A percentile compares a stretch with the other conserved stretches of the same genome.
phyloP scores from a whole-genome alignment of 2,797 vertebrate genomes.

The Tragopan temminckii region DNA sequence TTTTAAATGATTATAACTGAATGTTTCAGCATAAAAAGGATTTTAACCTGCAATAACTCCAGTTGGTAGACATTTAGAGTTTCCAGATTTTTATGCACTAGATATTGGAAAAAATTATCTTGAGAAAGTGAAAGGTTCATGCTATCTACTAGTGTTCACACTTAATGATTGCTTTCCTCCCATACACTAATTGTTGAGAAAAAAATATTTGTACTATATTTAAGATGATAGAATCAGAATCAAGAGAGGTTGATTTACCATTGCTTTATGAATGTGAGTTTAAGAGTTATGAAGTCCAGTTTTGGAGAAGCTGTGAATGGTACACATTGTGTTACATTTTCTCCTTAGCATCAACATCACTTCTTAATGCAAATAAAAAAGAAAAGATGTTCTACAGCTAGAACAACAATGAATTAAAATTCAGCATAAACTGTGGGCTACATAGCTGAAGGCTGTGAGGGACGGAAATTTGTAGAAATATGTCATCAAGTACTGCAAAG shows the following conservation, averaged over 20 bases:
- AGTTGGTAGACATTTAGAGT: neutral
- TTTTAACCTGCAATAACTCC: neutral
- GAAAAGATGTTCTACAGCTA: neutral
- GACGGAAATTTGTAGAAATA: neutral
- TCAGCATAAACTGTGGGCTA: neutral
- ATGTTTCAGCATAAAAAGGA: neutral
- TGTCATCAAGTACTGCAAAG: neutral
- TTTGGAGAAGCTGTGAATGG: neutral
- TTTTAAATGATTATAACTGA: fast-evolving
- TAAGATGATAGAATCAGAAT: neutral
- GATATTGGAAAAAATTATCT: neutral
- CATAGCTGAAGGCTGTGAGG: fast-evolving
- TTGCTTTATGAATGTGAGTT: fast-evolving
- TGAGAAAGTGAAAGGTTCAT: neutral
- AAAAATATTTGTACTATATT: neutral
- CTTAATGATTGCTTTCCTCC: neutral
- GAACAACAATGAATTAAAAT: neutral
- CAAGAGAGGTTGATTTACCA: neutral
- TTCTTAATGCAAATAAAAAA: neutral
- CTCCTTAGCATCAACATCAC: neutral
- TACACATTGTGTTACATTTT: neutral
- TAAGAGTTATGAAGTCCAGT: neutral
- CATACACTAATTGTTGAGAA: neutral
- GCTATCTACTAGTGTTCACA: neutral
- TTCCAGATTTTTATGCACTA: neutral